These are phyloP conservation scores for Perdix hodgsoniae DNA, from an alignment of 2,797 vertebrate genomes.

Conservation along the genomic window DNA sequence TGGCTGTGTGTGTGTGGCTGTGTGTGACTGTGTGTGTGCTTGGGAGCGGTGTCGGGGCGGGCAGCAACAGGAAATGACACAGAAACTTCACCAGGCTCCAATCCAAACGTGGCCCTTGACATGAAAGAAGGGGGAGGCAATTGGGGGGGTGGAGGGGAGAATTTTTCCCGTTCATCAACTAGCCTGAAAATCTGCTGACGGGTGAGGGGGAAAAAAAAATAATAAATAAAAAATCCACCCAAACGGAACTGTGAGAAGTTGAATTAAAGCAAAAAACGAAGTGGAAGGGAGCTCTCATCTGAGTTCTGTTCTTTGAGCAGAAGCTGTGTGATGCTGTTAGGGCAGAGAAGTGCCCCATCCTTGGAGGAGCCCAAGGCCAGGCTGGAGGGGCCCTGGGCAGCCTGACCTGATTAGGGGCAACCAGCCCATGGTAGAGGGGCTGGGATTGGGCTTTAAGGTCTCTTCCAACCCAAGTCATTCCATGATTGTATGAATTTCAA, in stretches of 20 bases:
- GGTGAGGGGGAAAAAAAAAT: neutral
- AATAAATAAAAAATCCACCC: neutral
- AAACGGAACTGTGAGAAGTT: slow-evolving; percentile 12
- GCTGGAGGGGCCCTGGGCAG: neutral
- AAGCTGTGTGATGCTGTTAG: neutral
- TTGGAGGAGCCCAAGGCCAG: no score
- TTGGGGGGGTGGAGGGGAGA: neutral
- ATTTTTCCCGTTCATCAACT: slow-evolving; percentile 43
- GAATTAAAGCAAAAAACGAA: slow-evolving; percentile 33
- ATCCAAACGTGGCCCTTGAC: slow-evolving; percentile 73
- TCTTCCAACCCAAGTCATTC: neutral
- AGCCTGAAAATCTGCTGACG: slow-evolving; percentile 57
- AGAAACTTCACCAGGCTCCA: slow-evolving; percentile 79
- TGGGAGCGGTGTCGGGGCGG: slow-evolving; percentile 33
- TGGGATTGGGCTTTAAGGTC: neutral
- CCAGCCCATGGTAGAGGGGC: neutral
- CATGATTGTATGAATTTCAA: neutral
- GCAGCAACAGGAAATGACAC: slow-evolving; percentile 84
- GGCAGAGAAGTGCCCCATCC: neutral
- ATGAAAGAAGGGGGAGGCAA: slow-evolving; percentile 40
- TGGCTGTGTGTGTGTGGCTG: no score
- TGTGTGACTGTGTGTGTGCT: no score
- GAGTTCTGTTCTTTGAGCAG: slow-evolving; percentile 35
- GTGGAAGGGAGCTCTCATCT: neutral
- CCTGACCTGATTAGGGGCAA: no score